Conservation (phyloP, 2,888 invertebrate genomes). For the Reticulitermes lucifugus region DNA sequence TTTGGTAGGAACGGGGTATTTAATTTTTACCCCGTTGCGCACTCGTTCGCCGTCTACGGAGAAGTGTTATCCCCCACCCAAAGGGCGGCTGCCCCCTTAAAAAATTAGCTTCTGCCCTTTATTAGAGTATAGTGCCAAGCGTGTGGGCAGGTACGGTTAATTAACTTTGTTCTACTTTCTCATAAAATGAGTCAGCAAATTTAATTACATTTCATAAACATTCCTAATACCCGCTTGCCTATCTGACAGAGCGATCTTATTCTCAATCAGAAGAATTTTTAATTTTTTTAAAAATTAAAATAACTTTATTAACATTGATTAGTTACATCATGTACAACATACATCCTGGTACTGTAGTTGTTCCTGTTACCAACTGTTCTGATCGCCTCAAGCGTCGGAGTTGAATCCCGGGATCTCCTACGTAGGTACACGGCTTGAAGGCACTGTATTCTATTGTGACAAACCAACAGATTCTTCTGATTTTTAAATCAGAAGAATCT, state of each 20-base stretch:
- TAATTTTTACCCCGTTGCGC: slow-evolving; percentile 19
- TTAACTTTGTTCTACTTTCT: slow-evolving; percentile 16
- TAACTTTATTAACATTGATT: too few species aligned
- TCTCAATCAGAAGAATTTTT: background rate
- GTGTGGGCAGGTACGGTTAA: background rate
- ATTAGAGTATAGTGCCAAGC: background rate
- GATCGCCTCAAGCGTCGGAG: too few species aligned
- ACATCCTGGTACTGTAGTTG: too few species aligned
- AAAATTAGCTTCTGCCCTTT: background rate
- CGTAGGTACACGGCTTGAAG: too few species aligned
- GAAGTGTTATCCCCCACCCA: background rate
- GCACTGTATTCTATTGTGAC: too few species aligned
- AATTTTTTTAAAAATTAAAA: too few species aligned
- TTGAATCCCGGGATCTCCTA: too few species aligned
- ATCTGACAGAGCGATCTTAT: background rate
- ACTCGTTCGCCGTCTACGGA: background rate
- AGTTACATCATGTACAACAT: too few species aligned
- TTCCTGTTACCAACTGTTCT: too few species aligned
- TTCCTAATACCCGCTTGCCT: background rate
- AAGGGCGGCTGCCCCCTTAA: background rate
- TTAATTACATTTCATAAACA: slow-evolving; percentile 26
- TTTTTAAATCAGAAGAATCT: too few species aligned
- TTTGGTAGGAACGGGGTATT: background rate
- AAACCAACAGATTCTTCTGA: too few species aligned
- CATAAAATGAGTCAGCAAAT: background rate